These are phyloP conservation scores for Drosophila bocqueti DNA, from an alignment of 1,140 invertebrate species.

Conservation along the genomic window DNA sequence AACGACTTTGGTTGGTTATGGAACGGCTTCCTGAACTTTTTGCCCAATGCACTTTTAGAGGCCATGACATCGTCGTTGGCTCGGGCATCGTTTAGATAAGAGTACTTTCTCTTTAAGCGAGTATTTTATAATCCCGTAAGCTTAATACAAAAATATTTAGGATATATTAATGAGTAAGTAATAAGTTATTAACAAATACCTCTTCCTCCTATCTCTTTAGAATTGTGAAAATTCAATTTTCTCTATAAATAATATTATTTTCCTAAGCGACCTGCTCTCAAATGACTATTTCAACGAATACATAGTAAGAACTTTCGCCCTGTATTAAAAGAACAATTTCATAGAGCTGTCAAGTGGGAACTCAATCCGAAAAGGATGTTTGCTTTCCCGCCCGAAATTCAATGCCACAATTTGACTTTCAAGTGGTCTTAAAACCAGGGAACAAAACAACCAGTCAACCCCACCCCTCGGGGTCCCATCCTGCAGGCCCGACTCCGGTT, in stretches of 20 bases:
- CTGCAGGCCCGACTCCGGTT: slow-evolving; percentile 51
- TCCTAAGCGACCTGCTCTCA: too few species aligned
- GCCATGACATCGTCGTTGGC: slow-evolving; percentile 33
- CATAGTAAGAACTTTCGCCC: neutral
- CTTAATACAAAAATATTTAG: slow-evolving; percentile 3
- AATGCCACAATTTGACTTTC: slow-evolving; percentile 77
- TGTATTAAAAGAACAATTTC: neutral
- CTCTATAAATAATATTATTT: neutral
- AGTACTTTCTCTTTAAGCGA: neutral
- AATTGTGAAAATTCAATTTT: neutral
- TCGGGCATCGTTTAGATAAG: slow-evolving; percentile 67
- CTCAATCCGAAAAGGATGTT: slow-evolving; percentile 58
- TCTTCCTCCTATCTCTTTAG: neutral
- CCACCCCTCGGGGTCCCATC: slow-evolving; percentile 12
- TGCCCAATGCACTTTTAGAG: slow-evolving; percentile 33
- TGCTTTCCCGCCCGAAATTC: slow-evolving; percentile 51
- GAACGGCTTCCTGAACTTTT: slow-evolving; percentile 60
- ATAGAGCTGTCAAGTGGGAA: slow-evolving; percentile 40
- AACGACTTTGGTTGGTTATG: slow-evolving; percentile 64
- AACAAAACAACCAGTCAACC: slow-evolving; percentile 31
- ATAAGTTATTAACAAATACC: neutral
- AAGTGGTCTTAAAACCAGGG: slow-evolving; percentile 59
- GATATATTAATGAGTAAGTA: too few species aligned
- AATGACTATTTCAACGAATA: neutral
- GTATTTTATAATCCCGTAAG: slow-evolving; percentile 29